Evolutionary conservation across 23 tunicate species (phyloP).

Genomic region (Ciona savignyi): DNA sequence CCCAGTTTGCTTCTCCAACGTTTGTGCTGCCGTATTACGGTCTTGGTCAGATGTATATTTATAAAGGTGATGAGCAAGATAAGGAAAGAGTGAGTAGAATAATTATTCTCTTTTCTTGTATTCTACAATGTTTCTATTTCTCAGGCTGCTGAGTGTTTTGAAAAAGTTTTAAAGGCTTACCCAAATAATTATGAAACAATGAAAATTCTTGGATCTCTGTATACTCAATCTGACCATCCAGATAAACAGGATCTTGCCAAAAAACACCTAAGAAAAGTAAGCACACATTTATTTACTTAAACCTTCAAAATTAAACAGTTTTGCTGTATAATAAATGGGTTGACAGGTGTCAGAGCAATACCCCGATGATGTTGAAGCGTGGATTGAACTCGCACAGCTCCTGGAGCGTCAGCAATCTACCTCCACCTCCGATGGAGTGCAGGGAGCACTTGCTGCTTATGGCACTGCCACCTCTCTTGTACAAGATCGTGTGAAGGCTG

Average conservation of each 20-base stretch:
- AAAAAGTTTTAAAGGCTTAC: slow-evolving; percentile 90
- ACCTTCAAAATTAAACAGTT: no score
- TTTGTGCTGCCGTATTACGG: slow-evolving; percentile 94
- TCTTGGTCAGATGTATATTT: slow-evolving; percentile 93
- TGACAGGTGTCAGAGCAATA: slow-evolving; percentile 72
- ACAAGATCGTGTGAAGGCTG: slow-evolving; percentile 68
- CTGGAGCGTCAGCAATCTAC: slow-evolving; percentile 71
- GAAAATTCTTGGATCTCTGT: slow-evolving; percentile 86
- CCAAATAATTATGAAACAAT: slow-evolving; percentile 97
- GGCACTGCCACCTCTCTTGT: slow-evolving; percentile 89
- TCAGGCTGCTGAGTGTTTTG: slow-evolving; percentile 91
- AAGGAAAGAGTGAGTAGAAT: slow-evolving; percentile 75
- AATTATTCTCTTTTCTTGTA: no score
- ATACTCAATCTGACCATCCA: slow-evolving; percentile 85
- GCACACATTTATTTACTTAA: no score
- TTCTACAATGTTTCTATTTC: not conserved
- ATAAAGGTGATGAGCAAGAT: slow-evolving; percentile 82
- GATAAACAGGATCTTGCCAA: slow-evolving; percentile 90
- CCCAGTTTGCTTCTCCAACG: slow-evolving; percentile 86
- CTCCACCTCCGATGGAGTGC: slow-evolving; percentile 57
- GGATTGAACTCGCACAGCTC: slow-evolving; percentile 95
- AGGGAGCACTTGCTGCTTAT: slow-evolving; percentile 81
- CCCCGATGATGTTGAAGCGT: slow-evolving; percentile 93
- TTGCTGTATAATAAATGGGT: not conserved
- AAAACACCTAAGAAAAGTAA: slow-evolving; percentile 75